These are phyloP conservation scores for Montifringilla adamsi DNA, from an alignment of 2,113 vertebrate genomes.

Conservation along the genomic window DNA sequence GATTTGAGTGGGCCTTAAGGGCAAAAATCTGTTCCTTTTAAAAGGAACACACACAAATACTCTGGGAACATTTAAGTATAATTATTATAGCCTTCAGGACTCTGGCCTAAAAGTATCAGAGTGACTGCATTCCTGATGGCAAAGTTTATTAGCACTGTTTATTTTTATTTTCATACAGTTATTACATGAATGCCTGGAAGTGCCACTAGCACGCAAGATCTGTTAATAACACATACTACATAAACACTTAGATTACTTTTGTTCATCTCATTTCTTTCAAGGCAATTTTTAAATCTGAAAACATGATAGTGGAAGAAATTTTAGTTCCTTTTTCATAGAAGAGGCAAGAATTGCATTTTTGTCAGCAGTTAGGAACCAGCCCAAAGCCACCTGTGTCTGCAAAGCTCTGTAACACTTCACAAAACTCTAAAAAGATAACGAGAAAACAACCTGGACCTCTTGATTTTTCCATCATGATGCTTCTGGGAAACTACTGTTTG, in stretches of 20 bases:
- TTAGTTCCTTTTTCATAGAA: background rate
- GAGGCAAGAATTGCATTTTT: background rate
- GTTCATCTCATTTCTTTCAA: background rate
- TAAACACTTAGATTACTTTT: background rate
- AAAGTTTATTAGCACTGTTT: background rate
- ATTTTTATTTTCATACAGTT: constrained; percentile 12
- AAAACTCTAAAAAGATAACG: background rate
- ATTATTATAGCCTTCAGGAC: constrained; percentile 41
- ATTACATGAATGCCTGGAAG: background rate
- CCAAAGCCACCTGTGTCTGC: background rate
- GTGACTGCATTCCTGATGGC: background rate
- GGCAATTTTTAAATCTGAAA: background rate
- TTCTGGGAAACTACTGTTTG: background rate
- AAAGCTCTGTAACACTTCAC: background rate
- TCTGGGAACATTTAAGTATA: constrained; percentile 36
- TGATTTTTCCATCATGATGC: background rate
- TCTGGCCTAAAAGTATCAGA: background rate
- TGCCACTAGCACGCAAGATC: background rate
- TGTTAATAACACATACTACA: background rate
- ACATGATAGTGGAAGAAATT: background rate
- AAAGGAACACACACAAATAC: background rate
- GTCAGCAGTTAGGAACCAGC: background rate
- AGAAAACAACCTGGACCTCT: background rate
- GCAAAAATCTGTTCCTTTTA: constrained; percentile 50
- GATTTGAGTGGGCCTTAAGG: constrained; percentile 20